Evolutionary conservation across 2,797 vertebrate genomes (phyloP).

Genomic region (Halcyon leucocephala): DNA sequence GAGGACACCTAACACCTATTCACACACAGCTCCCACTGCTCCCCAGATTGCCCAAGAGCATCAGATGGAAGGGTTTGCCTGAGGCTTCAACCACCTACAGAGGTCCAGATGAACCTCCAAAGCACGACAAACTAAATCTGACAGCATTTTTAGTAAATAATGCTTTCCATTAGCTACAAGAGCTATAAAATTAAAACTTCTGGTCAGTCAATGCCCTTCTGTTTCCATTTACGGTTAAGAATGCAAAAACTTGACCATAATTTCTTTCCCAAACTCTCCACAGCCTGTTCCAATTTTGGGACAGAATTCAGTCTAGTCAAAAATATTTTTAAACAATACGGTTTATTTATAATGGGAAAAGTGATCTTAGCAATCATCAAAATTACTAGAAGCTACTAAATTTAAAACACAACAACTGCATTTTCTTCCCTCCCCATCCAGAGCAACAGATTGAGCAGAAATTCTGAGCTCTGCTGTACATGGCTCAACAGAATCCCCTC

Average conservation of each 20-base stretch:
- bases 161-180: constrained; percentile 6
- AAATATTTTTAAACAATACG: constrained; percentile 61
- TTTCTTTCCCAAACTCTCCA: constrained; percentile 59
- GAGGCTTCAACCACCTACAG: neutral
- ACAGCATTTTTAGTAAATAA: constrained; percentile 1
- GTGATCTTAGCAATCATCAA: constrained; percentile 37
- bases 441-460: neutral
- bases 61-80: neutral
- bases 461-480: neutral
- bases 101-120: neutral
- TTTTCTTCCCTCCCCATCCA: constrained; percentile 31
- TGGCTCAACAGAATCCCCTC: neutral
- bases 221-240: constrained; percentile 70
- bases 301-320: constrained; percentile 53
- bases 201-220: constrained; percentile 52
- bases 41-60: neutral
- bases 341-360: constrained; percentile 55
- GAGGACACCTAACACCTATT: neutral
- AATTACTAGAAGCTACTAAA: constrained; percentile 51
- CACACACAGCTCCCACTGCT: neutral
- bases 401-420: constrained; percentile 6
- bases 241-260: constrained; percentile 39
- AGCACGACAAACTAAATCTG: neutral
- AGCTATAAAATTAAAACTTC: constrained; percentile 30
- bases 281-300: constrained; percentile 59